These are phyloP conservation scores for Idaea dimidiata DNA, from an alignment of 2,888 invertebrate genomes.

Conservation along the genomic window DNA sequence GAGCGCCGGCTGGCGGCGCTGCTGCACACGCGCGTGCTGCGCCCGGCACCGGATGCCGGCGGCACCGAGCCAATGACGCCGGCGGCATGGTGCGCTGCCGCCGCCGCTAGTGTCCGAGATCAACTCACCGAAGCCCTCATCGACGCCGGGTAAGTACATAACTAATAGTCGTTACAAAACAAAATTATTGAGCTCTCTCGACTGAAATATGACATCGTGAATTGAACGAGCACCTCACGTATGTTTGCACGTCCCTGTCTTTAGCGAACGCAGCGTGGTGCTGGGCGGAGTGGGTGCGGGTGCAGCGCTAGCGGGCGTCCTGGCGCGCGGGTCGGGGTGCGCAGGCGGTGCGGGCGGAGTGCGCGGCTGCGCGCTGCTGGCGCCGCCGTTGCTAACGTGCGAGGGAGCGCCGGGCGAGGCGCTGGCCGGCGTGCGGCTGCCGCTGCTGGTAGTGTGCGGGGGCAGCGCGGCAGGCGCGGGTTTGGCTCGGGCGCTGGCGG, in stretches of 20 bases:
- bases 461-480: slow-evolving; percentile 42
- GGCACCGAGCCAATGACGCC: no score
- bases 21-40: slow-evolving; percentile 43
- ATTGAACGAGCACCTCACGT: no score
- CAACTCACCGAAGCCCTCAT: slow-evolving; percentile 48
- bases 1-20: slow-evolving; percentile 44
- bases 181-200: no score
- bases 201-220: no score
- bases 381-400: slow-evolving; percentile 40
- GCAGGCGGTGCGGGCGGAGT: slow-evolving; percentile 83
- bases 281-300: slow-evolving; percentile 81
- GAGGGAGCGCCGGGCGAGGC: slow-evolving; percentile 34
- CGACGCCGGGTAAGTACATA: slow-evolving; percentile 50
- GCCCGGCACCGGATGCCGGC: no score
- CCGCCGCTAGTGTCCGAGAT: slow-evolving; percentile 40
- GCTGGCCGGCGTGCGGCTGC: slow-evolving; percentile 80
- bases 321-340: slow-evolving; percentile 80
- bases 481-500: slow-evolving; percentile 61
- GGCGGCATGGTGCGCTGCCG: slow-evolving; percentile 50
- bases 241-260: no score
- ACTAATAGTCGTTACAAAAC: no score
- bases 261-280: slow-evolving; percentile 75
- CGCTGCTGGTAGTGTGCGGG: slow-evolving; percentile 37
- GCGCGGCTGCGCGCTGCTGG: slow-evolving; percentile 82
- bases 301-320: slow-evolving; percentile 81